These are phyloP conservation scores for Agrochola circellaris DNA, from an alignment of 2,888 invertebrate species.

Conservation along the genomic window DNA sequence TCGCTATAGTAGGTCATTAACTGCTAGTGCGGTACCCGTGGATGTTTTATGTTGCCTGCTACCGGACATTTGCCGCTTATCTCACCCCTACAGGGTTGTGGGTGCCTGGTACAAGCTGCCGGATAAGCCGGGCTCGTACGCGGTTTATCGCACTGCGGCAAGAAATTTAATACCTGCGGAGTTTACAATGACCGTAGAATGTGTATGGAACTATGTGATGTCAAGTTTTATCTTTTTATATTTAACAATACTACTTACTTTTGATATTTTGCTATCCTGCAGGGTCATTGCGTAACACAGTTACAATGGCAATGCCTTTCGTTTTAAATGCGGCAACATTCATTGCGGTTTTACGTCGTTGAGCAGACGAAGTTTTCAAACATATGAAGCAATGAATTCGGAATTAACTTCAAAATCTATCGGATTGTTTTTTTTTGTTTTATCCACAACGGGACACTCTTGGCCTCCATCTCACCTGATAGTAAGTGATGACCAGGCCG, in stretches of 20 bases:
- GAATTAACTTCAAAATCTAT: too few relatives aligned
- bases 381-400: neutral
- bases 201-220: neutral
- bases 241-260: neutral
- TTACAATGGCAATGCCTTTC: neutral
- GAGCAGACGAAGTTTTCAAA: neutral
- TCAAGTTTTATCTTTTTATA: neutral
- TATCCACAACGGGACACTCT: too few relatives aligned
- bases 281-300: neutral
- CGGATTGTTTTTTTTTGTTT: too few relatives aligned
- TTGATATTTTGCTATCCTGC: neutral
- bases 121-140: constrained; percentile 35
- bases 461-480: too few relatives aligned
- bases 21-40: constrained; percentile 10
- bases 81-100: constrained; percentile 40
- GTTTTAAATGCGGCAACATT: neutral
- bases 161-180: constrained; percentile 18
- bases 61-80: constrained; percentile 51
- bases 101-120: constrained; percentile 25
- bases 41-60: constrained; percentile 32
- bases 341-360: neutral
- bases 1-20: constrained; percentile 32
- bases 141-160: constrained; percentile 41
- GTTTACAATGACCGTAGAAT: neutral
- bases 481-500: too few relatives aligned